Percentiles rank a stretch among this genome's conserved stretches.
These are phyloP conservation scores for Anneissia japonica DNA, from an alignment of 35 echinoderm and acorn worm genomes.

Conservation along the genomic window DNA sequence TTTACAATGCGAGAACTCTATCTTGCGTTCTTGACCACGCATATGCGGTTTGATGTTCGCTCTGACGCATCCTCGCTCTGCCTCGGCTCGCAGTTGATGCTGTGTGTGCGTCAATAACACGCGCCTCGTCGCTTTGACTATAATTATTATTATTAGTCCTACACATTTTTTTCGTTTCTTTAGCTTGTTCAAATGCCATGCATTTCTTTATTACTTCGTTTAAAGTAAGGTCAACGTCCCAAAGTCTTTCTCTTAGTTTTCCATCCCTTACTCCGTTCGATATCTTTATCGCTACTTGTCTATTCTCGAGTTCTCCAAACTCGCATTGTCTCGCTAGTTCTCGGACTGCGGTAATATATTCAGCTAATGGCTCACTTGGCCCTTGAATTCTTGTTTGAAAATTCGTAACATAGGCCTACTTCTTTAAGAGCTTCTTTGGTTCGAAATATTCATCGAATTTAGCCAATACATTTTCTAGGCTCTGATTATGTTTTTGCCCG, in stretches of 20 bases:
- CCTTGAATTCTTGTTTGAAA: slow-evolving; percentile 20
- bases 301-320: neutral
- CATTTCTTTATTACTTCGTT: neutral
- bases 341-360: slow-evolving; percentile 15
- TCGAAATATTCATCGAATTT: slow-evolving; percentile 37
- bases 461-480: slow-evolving; percentile 4
- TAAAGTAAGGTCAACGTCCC: neutral
- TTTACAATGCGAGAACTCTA: no score
- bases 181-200: no score
- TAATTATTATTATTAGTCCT: neutral
- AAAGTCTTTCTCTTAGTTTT: neutral
- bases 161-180: no score
- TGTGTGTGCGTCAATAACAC: neutral
- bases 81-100: neutral
- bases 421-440: slow-evolving; percentile 44
- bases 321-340: neutral
- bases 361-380: slow-evolving; percentile 19
- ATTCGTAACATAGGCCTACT: slow-evolving; percentile 24
- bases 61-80: neutral
- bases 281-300: neutral
- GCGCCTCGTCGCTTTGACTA: no score
- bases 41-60: no score
- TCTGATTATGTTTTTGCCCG: neutral
- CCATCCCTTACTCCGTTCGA: slow-evolving; percentile 10
- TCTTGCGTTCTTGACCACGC: no score